phyloP scores from a whole-genome alignment of 2,888 invertebrate species.

The Druceiella hillmani region DNA sequence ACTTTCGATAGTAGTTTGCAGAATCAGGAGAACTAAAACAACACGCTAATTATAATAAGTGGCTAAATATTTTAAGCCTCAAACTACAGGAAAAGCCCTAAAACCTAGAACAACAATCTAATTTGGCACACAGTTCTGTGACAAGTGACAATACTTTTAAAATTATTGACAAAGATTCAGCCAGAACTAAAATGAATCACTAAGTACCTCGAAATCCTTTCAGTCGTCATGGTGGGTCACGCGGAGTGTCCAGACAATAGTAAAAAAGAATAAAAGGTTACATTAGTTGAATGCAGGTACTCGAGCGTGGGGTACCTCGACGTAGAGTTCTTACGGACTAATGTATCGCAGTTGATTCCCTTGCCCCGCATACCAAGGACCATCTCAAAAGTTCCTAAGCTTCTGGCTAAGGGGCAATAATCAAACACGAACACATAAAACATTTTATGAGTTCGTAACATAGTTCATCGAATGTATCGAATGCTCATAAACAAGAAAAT shows the following conservation, averaged over 20 bases:
- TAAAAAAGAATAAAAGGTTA: conserved; percentile 64
- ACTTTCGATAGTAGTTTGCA: no score
- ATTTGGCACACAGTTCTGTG: no score
- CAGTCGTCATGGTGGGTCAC: conserved; percentile 60
- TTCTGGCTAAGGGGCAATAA: conserved; percentile 33
- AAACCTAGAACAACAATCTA: conserved; percentile 51
- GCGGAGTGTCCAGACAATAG: conserved; percentile 65
- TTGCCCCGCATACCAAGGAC: conserved; percentile 61
- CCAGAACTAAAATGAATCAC: conserved; percentile 46
- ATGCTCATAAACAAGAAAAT: no score
- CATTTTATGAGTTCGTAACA: no score
- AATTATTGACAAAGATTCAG: conserved; percentile 37
- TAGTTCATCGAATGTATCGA: no score
- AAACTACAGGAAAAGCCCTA: conserved; percentile 56
- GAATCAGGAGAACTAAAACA: no score
- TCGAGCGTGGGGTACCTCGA: conserved; percentile 37
- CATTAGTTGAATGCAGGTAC: conserved; percentile 50
- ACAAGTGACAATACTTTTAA: conserved; percentile 36
- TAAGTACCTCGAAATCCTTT: conserved; percentile 83
- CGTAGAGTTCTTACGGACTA: background rate
- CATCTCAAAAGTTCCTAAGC: conserved; percentile 90
- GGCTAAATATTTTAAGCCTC: no score
- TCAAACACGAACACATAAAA: no score
- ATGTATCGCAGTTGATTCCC: background rate
- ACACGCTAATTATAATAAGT: no score